Percentiles rank a stretch among this genome's conserved stretches.
Evolutionary conservation across 2,888 invertebrate species (phyloP).

Genomic region (Odontomyia ornata): DNA sequence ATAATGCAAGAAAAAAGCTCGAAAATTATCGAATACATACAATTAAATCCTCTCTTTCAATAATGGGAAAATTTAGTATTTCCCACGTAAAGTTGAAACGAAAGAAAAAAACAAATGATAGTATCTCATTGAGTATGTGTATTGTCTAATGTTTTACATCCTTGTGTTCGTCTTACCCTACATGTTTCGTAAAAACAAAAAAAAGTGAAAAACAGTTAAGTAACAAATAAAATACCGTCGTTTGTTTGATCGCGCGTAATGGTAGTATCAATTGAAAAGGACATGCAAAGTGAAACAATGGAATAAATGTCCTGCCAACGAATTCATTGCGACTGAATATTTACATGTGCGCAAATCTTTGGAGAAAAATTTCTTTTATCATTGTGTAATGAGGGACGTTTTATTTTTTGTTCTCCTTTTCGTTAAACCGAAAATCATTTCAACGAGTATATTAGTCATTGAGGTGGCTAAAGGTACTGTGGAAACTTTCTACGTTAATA

Average conservation of each 20-base stretch:
- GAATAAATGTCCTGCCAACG: neutral
- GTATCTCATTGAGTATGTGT: slow-evolving; percentile 73
- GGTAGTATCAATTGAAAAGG: neutral
- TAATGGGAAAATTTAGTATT: neutral
- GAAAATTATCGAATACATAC: slow-evolving; percentile 42
- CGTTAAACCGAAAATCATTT: neutral
- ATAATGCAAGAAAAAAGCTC: slow-evolving; percentile 47
- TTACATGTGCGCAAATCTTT: no score
- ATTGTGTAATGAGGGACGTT: neutral
- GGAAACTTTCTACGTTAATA: neutral
- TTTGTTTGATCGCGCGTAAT: neutral
- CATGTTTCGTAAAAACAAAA: slow-evolving; percentile 57
- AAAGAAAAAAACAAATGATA: slow-evolving; percentile 58
- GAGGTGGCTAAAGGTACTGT: neutral
- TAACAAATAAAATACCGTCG: neutral
- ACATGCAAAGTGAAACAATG: neutral
- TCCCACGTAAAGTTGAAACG: neutral
- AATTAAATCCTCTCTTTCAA: slow-evolving; percentile 42
- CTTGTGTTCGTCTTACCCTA: slow-evolving; percentile 86
- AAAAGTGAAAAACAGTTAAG: slow-evolving; percentile 37
- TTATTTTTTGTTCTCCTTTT: slow-evolving; percentile 13
- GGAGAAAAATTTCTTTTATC: neutral
- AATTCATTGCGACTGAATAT: neutral
- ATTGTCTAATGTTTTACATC: slow-evolving; percentile 90
- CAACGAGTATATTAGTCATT: neutral